phyloP scores from a whole-genome alignment of 2,888 invertebrate genomes.

The Prosopocoilus inquinatus region DNA sequence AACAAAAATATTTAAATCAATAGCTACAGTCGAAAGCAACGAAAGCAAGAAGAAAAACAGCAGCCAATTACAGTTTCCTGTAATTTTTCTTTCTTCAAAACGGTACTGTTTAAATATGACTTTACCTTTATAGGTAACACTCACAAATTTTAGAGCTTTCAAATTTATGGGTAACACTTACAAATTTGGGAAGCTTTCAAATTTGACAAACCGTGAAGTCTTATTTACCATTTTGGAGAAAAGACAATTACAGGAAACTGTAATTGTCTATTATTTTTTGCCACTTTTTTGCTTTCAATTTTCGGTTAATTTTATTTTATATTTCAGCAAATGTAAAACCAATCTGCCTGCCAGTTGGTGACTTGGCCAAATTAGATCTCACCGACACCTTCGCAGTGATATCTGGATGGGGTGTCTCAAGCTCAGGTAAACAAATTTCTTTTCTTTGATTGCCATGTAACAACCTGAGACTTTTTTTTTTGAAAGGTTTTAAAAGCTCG shows the following conservation, averaged over 20 bases:
- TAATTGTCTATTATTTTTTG: too few species aligned
- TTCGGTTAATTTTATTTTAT: conserved; percentile 8
- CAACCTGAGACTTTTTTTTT: too few species aligned
- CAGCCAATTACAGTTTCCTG: not conserved
- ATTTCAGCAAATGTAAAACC: conserved; percentile 48
- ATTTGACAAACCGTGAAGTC: too few species aligned
- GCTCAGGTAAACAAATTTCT: conserved; percentile 50
- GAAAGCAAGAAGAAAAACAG: too few species aligned
- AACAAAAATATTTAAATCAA: not conserved
- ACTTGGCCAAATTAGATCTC: conserved; percentile 44
- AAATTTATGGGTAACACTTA: too few species aligned
- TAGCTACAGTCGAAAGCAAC: not conserved
- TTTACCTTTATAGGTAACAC: not conserved
- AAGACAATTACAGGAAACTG: too few species aligned
- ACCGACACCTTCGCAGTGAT: conserved; percentile 59
- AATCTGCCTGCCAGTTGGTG: conserved; percentile 51
- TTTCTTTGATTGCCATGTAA: too few species aligned
- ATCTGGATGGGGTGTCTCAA: conserved; percentile 73
- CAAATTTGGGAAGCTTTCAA: too few species aligned
- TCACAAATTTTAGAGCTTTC: not conserved
- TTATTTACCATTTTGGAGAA: too few species aligned
- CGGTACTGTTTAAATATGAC: too few species aligned
- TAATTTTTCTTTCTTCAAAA: too few species aligned
- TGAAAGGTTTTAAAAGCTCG: conserved; percentile 25
- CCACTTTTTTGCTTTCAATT: too few species aligned